These are phyloP conservation scores for Cacatua alba DNA, from an alignment of 2,113 vertebrate species.

Conservation along the genomic window DNA sequence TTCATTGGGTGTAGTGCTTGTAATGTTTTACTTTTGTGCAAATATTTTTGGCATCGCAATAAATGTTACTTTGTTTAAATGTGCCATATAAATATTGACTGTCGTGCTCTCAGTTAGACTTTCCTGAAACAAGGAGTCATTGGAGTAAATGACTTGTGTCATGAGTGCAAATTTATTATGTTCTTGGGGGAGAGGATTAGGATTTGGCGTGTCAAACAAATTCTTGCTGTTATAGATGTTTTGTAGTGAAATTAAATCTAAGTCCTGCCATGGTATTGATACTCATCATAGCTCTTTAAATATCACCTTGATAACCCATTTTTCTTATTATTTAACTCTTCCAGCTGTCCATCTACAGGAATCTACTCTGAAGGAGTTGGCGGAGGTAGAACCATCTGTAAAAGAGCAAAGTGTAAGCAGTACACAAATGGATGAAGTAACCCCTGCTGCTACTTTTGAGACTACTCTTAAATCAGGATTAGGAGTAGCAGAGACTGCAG, in stretches of 20 bases:
- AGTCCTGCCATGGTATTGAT: neutral
- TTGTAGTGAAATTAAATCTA: neutral
- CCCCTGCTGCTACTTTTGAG: neutral
- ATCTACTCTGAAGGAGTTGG: slow-evolving; percentile 70
- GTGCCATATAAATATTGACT: neutral
- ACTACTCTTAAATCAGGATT: neutral
- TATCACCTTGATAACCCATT: neutral
- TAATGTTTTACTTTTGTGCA: neutral
- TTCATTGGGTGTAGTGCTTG: neutral
- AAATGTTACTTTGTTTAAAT: neutral
- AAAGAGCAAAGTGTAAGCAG: neutral
- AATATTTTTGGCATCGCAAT: neutral
- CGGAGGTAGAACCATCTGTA: neutral
- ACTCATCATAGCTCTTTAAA: neutral
- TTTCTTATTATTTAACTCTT: neutral
- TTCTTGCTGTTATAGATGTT: neutral
- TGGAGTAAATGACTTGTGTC: neutral
- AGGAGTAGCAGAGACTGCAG: neutral
- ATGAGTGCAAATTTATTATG: neutral
- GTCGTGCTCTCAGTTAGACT: neutral
- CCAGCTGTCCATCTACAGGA: slow-evolving; percentile 86
- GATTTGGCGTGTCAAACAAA: neutral
- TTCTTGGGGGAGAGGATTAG: neutral
- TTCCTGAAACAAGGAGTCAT: neutral
- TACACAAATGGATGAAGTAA: neutral